Conservation (phyloP, 2,888 invertebrate genomes). For the Epistrophe grossulariae region DNA sequence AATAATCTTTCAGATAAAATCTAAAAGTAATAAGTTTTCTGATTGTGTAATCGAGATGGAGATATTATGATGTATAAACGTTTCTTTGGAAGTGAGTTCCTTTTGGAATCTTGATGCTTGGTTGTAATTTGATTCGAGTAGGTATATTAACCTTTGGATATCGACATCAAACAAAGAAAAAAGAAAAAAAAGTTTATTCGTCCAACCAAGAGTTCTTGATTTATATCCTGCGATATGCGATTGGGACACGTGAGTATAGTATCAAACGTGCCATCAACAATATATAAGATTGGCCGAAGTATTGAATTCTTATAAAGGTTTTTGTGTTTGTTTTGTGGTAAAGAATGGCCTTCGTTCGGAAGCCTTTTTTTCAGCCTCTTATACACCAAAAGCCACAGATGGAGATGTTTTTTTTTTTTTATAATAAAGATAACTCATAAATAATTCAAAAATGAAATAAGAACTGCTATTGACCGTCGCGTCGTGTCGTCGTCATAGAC, state of each 20-base stretch:
- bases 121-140: constrained; percentile 48
- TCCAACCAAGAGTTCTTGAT: not conserved
- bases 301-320: not conserved
- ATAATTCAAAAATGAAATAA: constrained; percentile 57
- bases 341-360: constrained; percentile 14
- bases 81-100: not conserved
- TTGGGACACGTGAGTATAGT: constrained; percentile 9
- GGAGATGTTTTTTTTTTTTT: not conserved
- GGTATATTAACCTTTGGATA: constrained; percentile 27
- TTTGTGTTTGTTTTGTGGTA: not conserved
- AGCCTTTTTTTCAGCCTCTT: constrained; percentile 2
- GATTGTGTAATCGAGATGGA: constrained; percentile 9
- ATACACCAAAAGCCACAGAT: constrained; percentile 38
- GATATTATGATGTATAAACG: not conserved
- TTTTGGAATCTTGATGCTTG: not conserved
- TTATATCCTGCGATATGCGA: constrained; percentile 14
- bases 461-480: constrained; percentile 43
- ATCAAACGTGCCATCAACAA: constrained; percentile 32
- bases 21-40: not conserved
- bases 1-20: constrained; percentile 6
- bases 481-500: no score
- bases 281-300: not conserved
- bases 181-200: not conserved
- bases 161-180: not conserved
- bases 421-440: constrained; percentile 45